phyloP scores from a whole-genome alignment of 2,797 vertebrate genomes.

The Esox lucius region DNA sequence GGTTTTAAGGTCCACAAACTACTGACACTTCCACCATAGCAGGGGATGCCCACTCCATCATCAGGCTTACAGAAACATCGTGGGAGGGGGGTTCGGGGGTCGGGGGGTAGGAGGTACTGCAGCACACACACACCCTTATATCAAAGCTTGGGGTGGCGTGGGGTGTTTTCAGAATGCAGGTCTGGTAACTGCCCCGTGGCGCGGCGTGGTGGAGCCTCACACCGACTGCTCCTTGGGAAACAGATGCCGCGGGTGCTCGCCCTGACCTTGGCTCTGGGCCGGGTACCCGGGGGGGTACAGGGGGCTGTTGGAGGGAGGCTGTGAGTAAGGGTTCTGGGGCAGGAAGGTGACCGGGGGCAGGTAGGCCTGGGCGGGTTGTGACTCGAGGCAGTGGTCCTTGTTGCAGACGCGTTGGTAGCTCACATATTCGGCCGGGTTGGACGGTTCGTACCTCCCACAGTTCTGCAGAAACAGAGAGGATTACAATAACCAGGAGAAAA shows the following conservation, averaged over 20 bases:
- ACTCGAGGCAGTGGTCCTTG: conserved; percentile 73
- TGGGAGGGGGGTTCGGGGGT: conserved; percentile 27
- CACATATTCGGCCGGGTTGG: conserved; percentile 82
- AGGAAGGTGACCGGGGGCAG: conserved; percentile 73
- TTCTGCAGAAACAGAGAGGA: conserved; percentile 71
- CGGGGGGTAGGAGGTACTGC: conserved; percentile 9
- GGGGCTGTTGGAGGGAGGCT: conserved; percentile 67
- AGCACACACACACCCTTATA: conserved; percentile 36
- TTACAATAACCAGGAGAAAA: conserved; percentile 24
- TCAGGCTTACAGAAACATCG: conserved; percentile 41
- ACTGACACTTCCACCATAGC: conserved; percentile 49
- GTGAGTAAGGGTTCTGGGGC: conserved; percentile 79
- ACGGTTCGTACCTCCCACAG: conserved; percentile 81
- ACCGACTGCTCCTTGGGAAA: conserved; percentile 85
- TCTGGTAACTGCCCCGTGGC: conserved; percentile 27
- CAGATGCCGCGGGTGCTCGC: conserved; percentile 62
- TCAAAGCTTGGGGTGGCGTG: conserved; percentile 48
- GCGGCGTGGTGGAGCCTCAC: conserved; percentile 47
- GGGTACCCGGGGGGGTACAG: conserved; percentile 75
- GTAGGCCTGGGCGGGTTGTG: conserved; percentile 68
- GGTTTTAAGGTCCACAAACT: conserved; percentile 52
- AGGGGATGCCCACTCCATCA: conserved; percentile 26
- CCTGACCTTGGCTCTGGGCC: conserved; percentile 48
- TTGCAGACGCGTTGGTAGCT: conserved; percentile 73
- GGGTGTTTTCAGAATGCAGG: conserved; percentile 25